phyloP scores from a whole-genome alignment of 2,888 invertebrate genomes.

The Tuta absoluta region DNA sequence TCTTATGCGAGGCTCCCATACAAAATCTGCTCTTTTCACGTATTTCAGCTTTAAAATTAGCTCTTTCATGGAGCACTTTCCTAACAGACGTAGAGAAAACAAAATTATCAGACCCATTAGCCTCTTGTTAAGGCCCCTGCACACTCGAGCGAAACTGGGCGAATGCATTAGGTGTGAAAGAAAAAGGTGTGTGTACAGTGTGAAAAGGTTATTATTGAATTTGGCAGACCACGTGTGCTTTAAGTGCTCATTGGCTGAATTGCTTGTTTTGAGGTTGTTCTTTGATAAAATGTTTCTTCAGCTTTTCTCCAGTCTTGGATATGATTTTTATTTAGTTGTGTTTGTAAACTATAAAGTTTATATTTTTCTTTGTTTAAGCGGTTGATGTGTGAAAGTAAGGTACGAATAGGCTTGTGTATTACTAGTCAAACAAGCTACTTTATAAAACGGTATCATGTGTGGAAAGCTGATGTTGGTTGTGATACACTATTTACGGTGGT shows the following conservation, averaged over 20 bases:
- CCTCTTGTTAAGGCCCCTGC: slow-evolving; percentile 1
- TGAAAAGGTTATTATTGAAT: slow-evolving; percentile 57
- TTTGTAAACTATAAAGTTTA: neutral
- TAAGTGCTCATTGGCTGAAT: slow-evolving; percentile 46
- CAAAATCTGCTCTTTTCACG: slow-evolving; percentile 11
- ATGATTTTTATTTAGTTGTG: too few relatives aligned
- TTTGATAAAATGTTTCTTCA: neutral
- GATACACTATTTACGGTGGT: too few relatives aligned
- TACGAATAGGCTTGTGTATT: too few relatives aligned
- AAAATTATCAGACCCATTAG: slow-evolving; percentile 20
- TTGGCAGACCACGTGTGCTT: slow-evolving; percentile 54
- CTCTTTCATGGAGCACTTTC: slow-evolving; percentile 21
- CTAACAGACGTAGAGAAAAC: slow-evolving; percentile 22
- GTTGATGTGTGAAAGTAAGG: too few relatives aligned
- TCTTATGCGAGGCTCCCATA: neutral
- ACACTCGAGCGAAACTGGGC: slow-evolving; percentile 13
- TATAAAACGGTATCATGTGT: too few relatives aligned
- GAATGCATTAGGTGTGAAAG: slow-evolving; percentile 19
- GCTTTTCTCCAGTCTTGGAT: too few relatives aligned
- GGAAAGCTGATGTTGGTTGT: too few relatives aligned
- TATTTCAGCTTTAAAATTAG: slow-evolving; percentile 16
- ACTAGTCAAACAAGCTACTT: too few relatives aligned
- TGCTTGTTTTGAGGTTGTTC: slow-evolving; percentile 10
- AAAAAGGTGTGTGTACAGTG: slow-evolving; percentile 26
- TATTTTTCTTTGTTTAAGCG: neutral